Evolutionary conservation across 2,113 vertebrate species (phyloP), one percentile per base, ranked within the genome.

Genomic region (Microcebus murinus): DNA sequence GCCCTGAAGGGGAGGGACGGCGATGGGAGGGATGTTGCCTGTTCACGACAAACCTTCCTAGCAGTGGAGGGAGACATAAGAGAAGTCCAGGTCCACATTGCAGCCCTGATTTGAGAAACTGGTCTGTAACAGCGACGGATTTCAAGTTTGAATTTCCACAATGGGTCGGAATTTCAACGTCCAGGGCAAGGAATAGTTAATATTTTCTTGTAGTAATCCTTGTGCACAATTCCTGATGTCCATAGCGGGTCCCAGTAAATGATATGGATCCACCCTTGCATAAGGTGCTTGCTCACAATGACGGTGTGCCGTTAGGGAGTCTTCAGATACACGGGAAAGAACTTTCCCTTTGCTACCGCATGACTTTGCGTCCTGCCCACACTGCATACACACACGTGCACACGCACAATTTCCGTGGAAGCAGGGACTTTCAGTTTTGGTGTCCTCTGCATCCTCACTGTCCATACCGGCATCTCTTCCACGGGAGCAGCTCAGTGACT

Each of bases 11-110:
- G 15, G 4, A 11, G 48, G 12, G 4, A 1, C 15, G 42, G n/a
- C 1, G 0, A 18, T 8, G 3, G 31, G 1, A 2, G 8, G 13
- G 23, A 4, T 8, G 5, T 6, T 27, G 45, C 7, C 21, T 42
- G 2, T 65, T 74, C 15, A 73, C 1, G 11, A 48, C 61, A 71
- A 2, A 3, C 52, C 20, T 21, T 9, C 4, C 61, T 70, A 13
- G 39, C 2, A 10, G 55, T 25, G 6, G 10, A 81, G 84, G 48
- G 39, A 81, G 25, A 42, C 11, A 1, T 31, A 1, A 18, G 57
- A 65, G 21, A 59, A 45, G 4, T 42, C 59, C 1, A 0, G 27
- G 20, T 65, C 52, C 8, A 27, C 8, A 12, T 2, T 0, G 23
- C 10, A 17, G 34, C 2, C 11, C 36, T 13, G 34, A 21, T 36